Conservation (phyloP, 1,140 invertebrate species). For the Whitmania pigra region DNA sequence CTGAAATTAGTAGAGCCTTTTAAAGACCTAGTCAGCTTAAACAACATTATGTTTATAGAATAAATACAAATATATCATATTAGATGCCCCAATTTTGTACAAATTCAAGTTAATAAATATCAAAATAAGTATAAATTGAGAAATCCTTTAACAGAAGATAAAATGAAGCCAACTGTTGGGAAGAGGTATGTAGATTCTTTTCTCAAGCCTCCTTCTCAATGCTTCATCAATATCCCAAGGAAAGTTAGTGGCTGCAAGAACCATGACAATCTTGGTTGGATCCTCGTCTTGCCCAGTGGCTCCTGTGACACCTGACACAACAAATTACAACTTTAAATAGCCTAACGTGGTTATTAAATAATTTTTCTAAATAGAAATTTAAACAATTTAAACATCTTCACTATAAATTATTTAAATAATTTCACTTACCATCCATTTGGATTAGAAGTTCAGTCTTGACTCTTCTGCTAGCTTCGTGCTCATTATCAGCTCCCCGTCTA, state of each 20-base stretch:
- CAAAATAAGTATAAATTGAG: neutral
- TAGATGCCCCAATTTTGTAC: neutral
- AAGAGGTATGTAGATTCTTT: constrained; percentile 97
- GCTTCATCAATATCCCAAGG: constrained; percentile 99
- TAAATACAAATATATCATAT: neutral
- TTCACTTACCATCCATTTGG: constrained; percentile 81
- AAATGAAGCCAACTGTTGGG: constrained; percentile 58
- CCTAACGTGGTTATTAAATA: neutral
- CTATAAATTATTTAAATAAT: neutral
- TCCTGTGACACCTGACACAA: constrained; percentile 33
- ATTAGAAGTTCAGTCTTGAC: constrained; percentile 96
- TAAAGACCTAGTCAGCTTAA: neutral
- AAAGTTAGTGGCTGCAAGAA: constrained; percentile 96
- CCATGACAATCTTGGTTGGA: constrained; percentile 44
- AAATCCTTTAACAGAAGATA: too few species aligned
- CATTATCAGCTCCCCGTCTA: constrained; percentile 81
- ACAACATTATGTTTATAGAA: neutral
- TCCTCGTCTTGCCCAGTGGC: constrained; percentile 31
- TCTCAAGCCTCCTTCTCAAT: constrained; percentile 80
- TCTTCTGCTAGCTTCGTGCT: constrained; percentile 91
- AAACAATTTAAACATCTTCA: neutral
- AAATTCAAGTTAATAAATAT: neutral
- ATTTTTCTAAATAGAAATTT: neutral
- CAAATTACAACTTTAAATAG: too few species aligned
- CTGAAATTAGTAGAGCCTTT: constrained; percentile 37